Conservation (phyloP, 1,140 invertebrate genomes). For the Drosophila kanapiae region DNA sequence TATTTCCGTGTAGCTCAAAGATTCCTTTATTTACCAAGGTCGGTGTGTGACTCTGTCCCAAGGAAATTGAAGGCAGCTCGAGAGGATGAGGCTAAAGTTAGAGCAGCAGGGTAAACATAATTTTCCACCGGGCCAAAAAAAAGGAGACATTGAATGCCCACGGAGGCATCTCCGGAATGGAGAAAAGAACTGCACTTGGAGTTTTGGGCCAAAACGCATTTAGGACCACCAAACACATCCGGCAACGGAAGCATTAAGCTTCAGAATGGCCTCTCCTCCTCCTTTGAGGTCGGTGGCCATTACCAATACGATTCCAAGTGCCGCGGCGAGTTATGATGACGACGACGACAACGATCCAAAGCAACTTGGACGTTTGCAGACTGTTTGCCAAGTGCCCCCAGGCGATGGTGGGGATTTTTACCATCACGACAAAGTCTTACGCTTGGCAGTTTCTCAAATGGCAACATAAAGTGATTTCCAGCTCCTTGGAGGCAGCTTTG, state of each 20-base stretch:
- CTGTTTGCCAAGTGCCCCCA: conserved; percentile 14
- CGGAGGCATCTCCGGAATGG: conserved; percentile 4
- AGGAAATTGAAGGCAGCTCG: conserved; percentile 9
- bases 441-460: conserved; percentile 4
- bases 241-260: conserved; percentile 67
- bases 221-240: conserved; percentile 69
- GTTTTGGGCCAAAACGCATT: conserved; percentile 69
- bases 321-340: conserved; percentile 38
- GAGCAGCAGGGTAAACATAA: conserved; percentile 71
- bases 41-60: conserved; percentile 11
- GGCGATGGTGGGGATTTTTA: conserved; percentile 9
- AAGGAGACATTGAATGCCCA: conserved; percentile 40
- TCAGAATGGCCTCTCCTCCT: conserved; percentile 22
- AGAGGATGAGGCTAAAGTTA: conserved; percentile 51
- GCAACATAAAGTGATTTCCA: conserved; percentile 9
- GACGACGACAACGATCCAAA: neutral
- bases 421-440: conserved; percentile 18
- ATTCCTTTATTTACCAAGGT: conserved; percentile 39
- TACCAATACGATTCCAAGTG: conserved; percentile 27
- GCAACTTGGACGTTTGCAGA: conserved; percentile 11
- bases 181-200: conserved; percentile 11
- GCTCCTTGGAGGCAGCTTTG: conserved; percentile 1
- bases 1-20: neutral
- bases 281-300: conserved; percentile 2
- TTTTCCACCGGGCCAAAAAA: conserved; percentile 55